Evolutionary conservation across 2,888 invertebrate genomes (phyloP), one percentile per base, ranked within the genome.

Genomic region (Clistopyga incitator): DNA sequence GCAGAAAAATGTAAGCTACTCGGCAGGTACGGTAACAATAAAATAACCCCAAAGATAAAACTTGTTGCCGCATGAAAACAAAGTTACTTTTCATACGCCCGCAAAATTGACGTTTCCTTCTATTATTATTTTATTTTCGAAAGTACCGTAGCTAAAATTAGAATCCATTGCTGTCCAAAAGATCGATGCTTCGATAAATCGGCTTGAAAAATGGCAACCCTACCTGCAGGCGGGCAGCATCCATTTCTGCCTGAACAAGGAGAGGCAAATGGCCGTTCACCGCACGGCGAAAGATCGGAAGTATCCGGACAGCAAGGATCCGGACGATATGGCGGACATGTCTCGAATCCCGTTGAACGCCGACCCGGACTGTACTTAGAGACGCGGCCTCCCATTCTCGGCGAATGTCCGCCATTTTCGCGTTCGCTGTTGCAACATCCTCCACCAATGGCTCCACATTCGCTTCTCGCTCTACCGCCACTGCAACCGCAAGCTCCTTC

Each of bases 161-260:
- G 38, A 10, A 38, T 38, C 38, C n/a, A n/a, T n/a, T n/a, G n/a
- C n/a, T n/a, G n/a, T n/a, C n/a, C n/a, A 29, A 1, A 34, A 34
- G 34, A 34, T 34, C 34, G 38, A 38, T 10, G 8, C 38, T 38
- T 10, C 38, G 38, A 4, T 38, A 10, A 38, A 10, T 38, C 38
- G 38, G 10, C 38, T 38, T 10, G 1, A 38, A 38, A 38, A 38
- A 38, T 38, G 38, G 38, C 38, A 38, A 38, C 38, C 38, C 38
- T 38, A 38, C 38, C 87, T 4, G 80, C 67, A 4, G 88, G 86
- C 25, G 89, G 86, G 84, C 91, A 91, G 42, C 88, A 89, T 18
- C 85, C 84, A 2, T 84, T 86, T 29, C 70, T 88, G 20, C 78
- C 88, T 78, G 74, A 85, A 80, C 88, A 90, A 20, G 86, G 88